A percentile compares a stretch with the other conserved stretches of the same genome.
Conservation (phyloP, 2,888 invertebrate genomes). For the Lissocephala sabroskyi region DNA sequence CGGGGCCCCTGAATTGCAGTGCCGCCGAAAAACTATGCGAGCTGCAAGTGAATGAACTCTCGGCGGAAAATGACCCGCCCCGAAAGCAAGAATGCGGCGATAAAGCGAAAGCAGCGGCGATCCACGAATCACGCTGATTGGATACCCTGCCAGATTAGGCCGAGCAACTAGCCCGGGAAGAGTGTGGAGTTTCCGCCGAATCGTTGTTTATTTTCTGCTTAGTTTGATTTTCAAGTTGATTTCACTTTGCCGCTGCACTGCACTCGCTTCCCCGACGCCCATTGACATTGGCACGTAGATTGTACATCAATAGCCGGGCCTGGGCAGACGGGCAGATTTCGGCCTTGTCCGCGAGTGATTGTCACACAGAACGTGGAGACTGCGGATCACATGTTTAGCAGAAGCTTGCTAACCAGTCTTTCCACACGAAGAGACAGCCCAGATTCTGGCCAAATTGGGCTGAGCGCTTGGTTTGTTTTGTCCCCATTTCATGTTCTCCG, state of each 20-base stretch:
- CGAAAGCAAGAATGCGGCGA: slow-evolving; percentile 42
- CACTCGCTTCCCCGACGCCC: slow-evolving; percentile 11
- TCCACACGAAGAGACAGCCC: slow-evolving; percentile 31
- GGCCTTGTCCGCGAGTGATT: slow-evolving; percentile 6
- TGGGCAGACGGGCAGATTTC: too few relatives aligned
- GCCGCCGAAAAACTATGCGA: too few relatives aligned
- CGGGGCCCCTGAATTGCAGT: too few relatives aligned
- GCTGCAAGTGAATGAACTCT: slow-evolving; percentile 56
- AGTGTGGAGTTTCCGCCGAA: too few relatives aligned
- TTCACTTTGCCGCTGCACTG: slow-evolving; percentile 30
- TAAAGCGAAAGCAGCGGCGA: slow-evolving; percentile 31
- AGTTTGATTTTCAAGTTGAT: slow-evolving; percentile 16
- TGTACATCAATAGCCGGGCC: too few relatives aligned
- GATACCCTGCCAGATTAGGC: neutral
- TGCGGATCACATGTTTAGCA: slow-evolving; percentile 61
- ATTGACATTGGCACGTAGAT: slow-evolving; percentile 31
- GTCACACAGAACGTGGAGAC: slow-evolving; percentile 14
- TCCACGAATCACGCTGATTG: slow-evolving; percentile 13
- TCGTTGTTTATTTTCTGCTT: neutral
- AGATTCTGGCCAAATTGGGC: slow-evolving; percentile 18
- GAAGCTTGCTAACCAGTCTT: slow-evolving; percentile 50
- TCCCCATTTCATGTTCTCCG: slow-evolving; percentile 26
- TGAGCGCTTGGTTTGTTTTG: too few relatives aligned
- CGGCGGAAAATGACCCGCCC: slow-evolving; percentile 14
- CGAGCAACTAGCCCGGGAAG: too few relatives aligned